These are phyloP conservation scores for Hycleus cichorii DNA, from an alignment of 1,140 invertebrate genomes.

Conservation along the genomic window DNA sequence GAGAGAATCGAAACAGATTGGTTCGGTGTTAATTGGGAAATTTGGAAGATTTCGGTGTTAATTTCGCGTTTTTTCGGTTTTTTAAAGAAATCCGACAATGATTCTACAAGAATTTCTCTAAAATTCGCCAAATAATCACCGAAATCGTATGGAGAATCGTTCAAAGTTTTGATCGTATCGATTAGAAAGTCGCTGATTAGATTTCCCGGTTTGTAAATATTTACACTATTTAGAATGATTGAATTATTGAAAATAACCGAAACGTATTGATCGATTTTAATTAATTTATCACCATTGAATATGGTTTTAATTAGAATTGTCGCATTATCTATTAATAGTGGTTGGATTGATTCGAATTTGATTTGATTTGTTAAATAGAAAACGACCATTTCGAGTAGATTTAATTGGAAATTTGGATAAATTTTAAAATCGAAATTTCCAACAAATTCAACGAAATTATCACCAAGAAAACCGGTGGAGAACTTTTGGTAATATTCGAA, in stretches of 20 bases:
- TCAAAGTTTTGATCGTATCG: too few relatives aligned
- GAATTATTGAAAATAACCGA: not conserved
- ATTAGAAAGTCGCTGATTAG: too few relatives aligned
- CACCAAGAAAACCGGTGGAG: not conserved
- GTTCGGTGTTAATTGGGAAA: too few relatives aligned
- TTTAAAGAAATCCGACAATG: too few relatives aligned
- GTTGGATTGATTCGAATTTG: not conserved
- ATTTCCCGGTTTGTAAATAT: too few relatives aligned
- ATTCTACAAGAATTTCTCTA: too few relatives aligned
- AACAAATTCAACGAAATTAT: conserved; percentile 16
- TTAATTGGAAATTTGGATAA: conserved; percentile 20
- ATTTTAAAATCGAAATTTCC: conserved; percentile 8
- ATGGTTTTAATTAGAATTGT: not conserved
- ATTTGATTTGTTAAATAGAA: conserved; percentile 28
- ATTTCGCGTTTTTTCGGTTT: too few relatives aligned
- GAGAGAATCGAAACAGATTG: too few relatives aligned
- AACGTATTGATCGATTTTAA: not conserved
- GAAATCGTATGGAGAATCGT: too few relatives aligned
- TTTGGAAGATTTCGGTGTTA: too few relatives aligned
- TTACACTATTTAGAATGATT: not conserved
- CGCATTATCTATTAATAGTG: not conserved
- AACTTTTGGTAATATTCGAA: not conserved
- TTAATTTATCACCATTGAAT: conserved; percentile 2
- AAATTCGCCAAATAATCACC: too few relatives aligned
- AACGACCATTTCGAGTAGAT: conserved; percentile 25